These are phyloP conservation scores for Agrochola macilenta DNA, from an alignment of 2,888 invertebrate species.

Conservation along the genomic window DNA sequence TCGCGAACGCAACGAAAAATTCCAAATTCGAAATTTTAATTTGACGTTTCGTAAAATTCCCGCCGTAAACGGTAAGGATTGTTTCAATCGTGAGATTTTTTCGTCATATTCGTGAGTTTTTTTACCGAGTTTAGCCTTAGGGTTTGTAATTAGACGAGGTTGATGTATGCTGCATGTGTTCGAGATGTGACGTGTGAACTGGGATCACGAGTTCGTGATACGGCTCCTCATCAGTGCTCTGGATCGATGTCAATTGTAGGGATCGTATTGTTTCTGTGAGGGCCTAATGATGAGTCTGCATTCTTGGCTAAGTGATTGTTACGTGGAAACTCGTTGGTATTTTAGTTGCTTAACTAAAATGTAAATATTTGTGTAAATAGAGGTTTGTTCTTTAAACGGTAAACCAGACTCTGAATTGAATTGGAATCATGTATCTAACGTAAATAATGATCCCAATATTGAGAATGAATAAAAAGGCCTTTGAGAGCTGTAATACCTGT, in stretches of 20 bases:
- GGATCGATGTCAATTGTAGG: conserved; percentile 66
- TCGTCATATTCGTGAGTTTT: conserved; percentile 67
- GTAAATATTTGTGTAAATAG: not conserved
- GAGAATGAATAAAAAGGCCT: too few relatives aligned
- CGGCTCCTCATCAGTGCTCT: conserved; percentile 51
- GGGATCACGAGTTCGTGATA: conserved; percentile 63
- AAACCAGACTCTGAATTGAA: not conserved
- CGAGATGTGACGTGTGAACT: conserved; percentile 68
- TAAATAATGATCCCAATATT: not conserved
- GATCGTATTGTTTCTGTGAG: conserved; percentile 53
- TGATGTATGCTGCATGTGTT: conserved; percentile 65
- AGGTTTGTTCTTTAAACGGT: not conserved
- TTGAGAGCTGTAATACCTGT: not conserved
- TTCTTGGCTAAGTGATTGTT: conserved; percentile 49
- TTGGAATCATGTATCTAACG: not conserved
- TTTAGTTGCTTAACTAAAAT: conserved; percentile 37
- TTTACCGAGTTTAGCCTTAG: conserved; percentile 66
- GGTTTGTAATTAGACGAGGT: conserved; percentile 64
- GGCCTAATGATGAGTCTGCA: conserved; percentile 49
- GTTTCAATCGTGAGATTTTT: conserved; percentile 70
- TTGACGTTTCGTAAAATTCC: conserved; percentile 71
- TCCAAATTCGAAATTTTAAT: conserved; percentile 65
- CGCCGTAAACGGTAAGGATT: conserved; percentile 64
- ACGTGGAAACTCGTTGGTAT: conserved; percentile 34
- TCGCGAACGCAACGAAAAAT: conserved; percentile 55